Evolutionary conservation across 2,797 vertebrate genomes (phyloP), one percentile per base, ranked within the genome.

Genomic region (Perodicticus potto): DNA sequence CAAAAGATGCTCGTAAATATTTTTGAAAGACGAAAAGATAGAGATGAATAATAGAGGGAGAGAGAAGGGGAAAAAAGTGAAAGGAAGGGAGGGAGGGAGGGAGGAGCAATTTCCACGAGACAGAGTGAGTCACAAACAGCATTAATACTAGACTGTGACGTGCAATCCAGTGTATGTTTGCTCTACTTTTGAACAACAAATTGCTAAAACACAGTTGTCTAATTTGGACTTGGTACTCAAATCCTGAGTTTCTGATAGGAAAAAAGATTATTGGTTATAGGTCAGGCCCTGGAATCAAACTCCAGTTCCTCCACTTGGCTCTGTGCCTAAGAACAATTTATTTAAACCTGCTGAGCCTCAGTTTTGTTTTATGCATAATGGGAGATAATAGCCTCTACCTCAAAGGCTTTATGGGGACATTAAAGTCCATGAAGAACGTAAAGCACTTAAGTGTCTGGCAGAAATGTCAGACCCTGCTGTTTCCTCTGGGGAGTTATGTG

Each of bases 231-330:
- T 49, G 49, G 37, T 57, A 40, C 57, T 65, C 83, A 61, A 12
- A 86, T 49, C 69, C 78, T 67, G 53, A 53, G 12, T 89, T 93
- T 13, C 92, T 86, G 80, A 37, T 65, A 57, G 63, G 53, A 97
- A 91, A n/a, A 86, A 43, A 23, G 83, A 55, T 13, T 57, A 34
- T 34, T 40, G 20, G 40, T 72, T 82, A 67, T 83, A 65, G 78
- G 45, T 77, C 77, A 55, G 25, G 53, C 23, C n/a, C 0, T 32
- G 8, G 34, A 65, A 67, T 88, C 27, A 45, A 77, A 94, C 29
- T 25, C 29, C 57, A 72, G 61, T 61, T 87, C 37, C 11, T 27
- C 10, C 13, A 43, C 13, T 43, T 7, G 22, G 9, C 25, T 86
- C 53, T 88, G 69, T 49, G 53, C 23, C 89, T 20, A 29, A 82